Evolutionary conservation across 2,113 vertebrate species (phyloP).

Genomic region (Lamprotornis superbus): DNA sequence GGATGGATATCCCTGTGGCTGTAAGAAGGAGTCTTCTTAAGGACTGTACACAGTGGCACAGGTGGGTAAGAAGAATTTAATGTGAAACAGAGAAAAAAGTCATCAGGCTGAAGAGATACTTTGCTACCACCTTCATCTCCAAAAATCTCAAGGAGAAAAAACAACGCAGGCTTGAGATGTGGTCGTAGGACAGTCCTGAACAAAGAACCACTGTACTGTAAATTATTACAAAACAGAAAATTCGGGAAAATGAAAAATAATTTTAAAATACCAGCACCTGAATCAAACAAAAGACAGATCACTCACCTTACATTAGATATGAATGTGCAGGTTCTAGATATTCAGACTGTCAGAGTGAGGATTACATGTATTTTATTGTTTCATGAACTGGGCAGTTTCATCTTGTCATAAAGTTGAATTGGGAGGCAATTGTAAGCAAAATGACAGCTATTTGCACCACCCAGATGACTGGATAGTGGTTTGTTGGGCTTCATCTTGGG

Average conservation of each 20-base stretch:
- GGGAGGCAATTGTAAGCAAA: neutral
- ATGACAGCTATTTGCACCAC: neutral
- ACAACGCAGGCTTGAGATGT: neutral
- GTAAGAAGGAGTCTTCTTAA: neutral
- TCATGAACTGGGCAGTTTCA: neutral
- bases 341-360: neutral
- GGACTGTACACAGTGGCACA: neutral
- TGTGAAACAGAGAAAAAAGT: neutral
- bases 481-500: neutral
- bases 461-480: neutral
- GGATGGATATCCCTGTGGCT: neutral
- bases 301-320: neutral
- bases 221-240: neutral
- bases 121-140: neutral
- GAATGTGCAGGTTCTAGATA: neutral
- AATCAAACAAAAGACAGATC: neutral
- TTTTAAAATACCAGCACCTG: neutral
- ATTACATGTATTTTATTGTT: neutral
- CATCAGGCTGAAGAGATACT: neutral
- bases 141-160: neutral
- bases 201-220: neutral
- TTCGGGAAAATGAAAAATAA: neutral
- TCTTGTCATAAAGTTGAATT: neutral
- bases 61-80: neutral
- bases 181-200: neutral